Conservation (phyloP, 2,888 invertebrate genomes). For the Clusia tigrina region DNA sequence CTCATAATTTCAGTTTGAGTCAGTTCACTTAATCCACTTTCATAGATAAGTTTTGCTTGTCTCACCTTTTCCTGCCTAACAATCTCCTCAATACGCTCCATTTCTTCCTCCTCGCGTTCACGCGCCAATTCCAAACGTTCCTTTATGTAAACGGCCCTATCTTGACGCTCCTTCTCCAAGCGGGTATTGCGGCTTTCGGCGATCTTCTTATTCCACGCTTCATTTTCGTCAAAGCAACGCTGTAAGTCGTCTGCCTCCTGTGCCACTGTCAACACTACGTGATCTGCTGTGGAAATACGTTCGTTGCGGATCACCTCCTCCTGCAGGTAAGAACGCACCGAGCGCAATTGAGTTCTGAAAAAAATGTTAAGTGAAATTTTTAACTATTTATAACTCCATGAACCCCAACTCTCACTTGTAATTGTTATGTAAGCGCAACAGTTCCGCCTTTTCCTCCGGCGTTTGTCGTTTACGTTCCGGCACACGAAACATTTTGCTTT, state of each 20-base stretch:
- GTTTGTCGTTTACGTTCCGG: conserved; percentile 70
- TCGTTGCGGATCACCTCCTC: conserved; percentile 67
- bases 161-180: conserved; percentile 66
- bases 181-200: conserved; percentile 70
- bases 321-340: conserved; percentile 67
- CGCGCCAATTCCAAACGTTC: conserved; percentile 61
- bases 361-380: background rate
- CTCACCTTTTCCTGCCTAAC: conserved; percentile 66
- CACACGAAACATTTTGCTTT: conserved; percentile 79
- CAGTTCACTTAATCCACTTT: too few relatives aligned
- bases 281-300: conserved; percentile 66
- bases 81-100: conserved; percentile 66
- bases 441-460: conserved; percentile 72
- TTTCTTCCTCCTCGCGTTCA: conserved; percentile 58
- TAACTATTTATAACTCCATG: background rate
- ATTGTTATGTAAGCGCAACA: conserved; percentile 73
- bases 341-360: conserved; percentile 66
- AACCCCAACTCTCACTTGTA: conserved; percentile 66
- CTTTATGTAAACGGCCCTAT: conserved; percentile 66
- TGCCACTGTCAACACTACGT: conserved; percentile 68
- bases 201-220: conserved; percentile 75
- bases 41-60: too few relatives aligned
- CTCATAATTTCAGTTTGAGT: too few relatives aligned
- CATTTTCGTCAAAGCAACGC: conserved; percentile 70
- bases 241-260: conserved; percentile 73